Conservation (phyloP, 2,113 vertebrate genomes). For the Phaetusa simplex region DNA sequence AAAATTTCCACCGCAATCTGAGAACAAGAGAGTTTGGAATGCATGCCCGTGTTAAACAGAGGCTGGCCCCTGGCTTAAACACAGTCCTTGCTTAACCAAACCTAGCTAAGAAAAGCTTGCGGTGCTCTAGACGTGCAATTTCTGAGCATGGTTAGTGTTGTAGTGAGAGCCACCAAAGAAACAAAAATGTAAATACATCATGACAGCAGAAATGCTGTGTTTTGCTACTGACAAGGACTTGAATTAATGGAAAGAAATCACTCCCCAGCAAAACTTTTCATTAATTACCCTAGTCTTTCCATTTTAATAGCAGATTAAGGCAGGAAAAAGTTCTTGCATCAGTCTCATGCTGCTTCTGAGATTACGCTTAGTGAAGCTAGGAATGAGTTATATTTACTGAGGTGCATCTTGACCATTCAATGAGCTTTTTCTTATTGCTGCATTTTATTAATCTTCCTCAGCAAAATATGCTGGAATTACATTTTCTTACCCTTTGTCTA, state of each 20-base stretch:
- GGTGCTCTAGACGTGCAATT: neutral
- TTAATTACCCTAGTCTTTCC: neutral
- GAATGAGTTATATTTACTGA: neutral
- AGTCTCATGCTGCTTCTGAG: neutral
- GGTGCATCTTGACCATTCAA: neutral
- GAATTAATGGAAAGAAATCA: neutral
- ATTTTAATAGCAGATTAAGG: neutral
- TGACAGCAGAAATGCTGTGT: neutral
- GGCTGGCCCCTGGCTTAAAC: constrained; percentile 7
- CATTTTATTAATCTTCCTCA: neutral
- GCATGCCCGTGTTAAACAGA: neutral
- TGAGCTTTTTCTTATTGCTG: neutral
- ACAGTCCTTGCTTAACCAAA: constrained; percentile 17
- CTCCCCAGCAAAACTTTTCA: neutral
- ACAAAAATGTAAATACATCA: neutral
- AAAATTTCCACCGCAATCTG: neutral
- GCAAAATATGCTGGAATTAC: neutral
- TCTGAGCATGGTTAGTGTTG: neutral
- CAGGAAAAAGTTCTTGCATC: neutral
- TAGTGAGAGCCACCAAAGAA: neutral
- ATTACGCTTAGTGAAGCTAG: neutral
- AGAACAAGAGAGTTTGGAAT: neutral
- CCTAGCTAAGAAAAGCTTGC: constrained; percentile 28
- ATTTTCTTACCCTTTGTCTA: neutral
- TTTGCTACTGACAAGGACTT: neutral